Conservation (phyloP, 2,113 vertebrate genomes). For the Tragelaphus strepsiceros region DNA sequence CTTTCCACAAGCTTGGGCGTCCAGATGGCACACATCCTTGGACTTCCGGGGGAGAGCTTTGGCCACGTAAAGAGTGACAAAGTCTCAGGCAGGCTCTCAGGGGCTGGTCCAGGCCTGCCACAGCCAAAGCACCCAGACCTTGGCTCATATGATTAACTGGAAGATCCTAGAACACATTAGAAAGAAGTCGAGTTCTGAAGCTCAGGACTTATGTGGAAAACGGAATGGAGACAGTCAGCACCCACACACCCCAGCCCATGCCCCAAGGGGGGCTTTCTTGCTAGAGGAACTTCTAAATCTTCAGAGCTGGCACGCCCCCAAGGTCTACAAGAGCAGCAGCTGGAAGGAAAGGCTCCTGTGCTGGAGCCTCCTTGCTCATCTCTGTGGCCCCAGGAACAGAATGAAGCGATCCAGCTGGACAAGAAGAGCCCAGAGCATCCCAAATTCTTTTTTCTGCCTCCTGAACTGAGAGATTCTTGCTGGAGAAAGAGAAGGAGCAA, state of each 20-base stretch:
- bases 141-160: not conserved
- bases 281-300: not conserved
- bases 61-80: not conserved
- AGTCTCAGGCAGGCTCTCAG: not conserved
- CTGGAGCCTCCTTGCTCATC: fast-evolving
- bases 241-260: not conserved
- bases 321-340: fast-evolving
- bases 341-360: not conserved
- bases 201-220: not conserved
- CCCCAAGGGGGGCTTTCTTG: not conserved
- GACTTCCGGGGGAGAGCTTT: not conserved
- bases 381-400: fast-evolving
- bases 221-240: not conserved
- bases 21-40: not conserved
- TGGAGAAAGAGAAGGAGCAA: not conserved
- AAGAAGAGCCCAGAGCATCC: not conserved
- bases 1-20: not conserved
- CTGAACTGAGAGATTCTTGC: not conserved
- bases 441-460: not conserved
- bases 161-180: not conserved
- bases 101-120: not conserved
- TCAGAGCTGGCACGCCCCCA: fast-evolving
- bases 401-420: not conserved
- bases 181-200: not conserved
- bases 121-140: not conserved